phyloP scores from a whole-genome alignment of 1,140 invertebrate species.

The Lasaia peninsularis region DNA sequence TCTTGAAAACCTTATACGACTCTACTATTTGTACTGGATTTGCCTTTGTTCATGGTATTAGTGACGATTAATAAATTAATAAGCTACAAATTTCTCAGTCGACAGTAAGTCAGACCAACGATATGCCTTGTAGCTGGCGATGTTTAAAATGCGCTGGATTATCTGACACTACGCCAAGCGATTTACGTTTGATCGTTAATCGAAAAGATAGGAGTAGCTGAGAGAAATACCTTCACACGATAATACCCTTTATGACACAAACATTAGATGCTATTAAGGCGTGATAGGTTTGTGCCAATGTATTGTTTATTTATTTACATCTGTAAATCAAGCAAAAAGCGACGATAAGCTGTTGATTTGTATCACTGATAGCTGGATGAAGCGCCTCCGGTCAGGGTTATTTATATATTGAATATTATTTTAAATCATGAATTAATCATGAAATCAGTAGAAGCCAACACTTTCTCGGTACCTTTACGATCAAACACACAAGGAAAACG shows the following conservation, averaged over 20 bases:
- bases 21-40: no score
- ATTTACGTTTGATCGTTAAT: slow-evolving; percentile 11
- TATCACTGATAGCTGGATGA: slow-evolving; percentile 3
- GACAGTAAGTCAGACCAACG: slow-evolving; percentile 2
- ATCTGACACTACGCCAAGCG: slow-evolving; percentile 9
- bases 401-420: slow-evolving; percentile 3
- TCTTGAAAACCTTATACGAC: no score
- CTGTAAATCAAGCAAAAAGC: slow-evolving; percentile 13
- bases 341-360: slow-evolving; percentile 10
- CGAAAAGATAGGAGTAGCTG: slow-evolving; percentile 8
- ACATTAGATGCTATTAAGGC: not conserved
- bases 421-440: slow-evolving; percentile 11
- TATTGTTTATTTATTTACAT: slow-evolving; percentile 9
- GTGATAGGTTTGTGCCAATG: not conserved
- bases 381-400: not conserved
- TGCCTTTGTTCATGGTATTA: no score
- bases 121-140: slow-evolving; percentile 9
- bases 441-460: not conserved
- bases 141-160: slow-evolving; percentile 8
- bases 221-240: not conserved
- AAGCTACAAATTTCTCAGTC: slow-evolving; percentile 2
- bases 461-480: no score
- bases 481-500: no score
- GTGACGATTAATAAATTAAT: not conserved
- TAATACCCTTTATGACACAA: not conserved